A percentile compares a stretch with the other conserved stretches of the same genome.
phyloP scores from a whole-genome alignment of 1,140 invertebrate genomes.

The Galendromus occidentalis region DNA sequence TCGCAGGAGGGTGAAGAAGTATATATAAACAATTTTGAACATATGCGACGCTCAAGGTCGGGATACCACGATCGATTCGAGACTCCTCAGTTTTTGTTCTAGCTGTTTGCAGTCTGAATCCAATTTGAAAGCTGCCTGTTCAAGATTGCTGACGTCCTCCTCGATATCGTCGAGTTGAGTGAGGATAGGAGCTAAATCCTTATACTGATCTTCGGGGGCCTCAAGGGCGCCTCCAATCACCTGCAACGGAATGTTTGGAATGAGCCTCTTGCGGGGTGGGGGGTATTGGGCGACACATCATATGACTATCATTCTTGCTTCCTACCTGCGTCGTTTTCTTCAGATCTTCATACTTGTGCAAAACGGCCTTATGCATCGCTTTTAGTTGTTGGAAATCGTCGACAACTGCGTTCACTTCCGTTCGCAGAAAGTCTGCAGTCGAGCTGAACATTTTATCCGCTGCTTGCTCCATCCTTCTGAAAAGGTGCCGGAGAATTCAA shows the following conservation, averaged over 20 bases:
- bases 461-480: not conserved
- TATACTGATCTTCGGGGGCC: constrained; percentile 29
- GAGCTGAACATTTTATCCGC: constrained; percentile 4
- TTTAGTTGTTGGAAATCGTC: constrained; percentile 29
- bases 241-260: too few relatives aligned
- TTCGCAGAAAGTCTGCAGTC: not conserved
- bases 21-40: too few relatives aligned
- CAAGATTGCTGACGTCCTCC: constrained; percentile 26
- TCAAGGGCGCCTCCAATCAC: constrained; percentile 24
- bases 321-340: constrained; percentile 20
- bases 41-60: too few relatives aligned
- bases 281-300: too few relatives aligned
- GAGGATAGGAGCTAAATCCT: constrained; percentile 26
- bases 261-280: too few relatives aligned
- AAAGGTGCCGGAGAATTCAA: too few relatives aligned
- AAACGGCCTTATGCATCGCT: constrained; percentile 27
- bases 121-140: constrained; percentile 29
- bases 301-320: too few relatives aligned
- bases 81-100: not conserved
- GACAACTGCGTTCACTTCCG: constrained; percentile 16
- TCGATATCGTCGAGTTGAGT: constrained; percentile 29
- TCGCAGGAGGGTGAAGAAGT: too few relatives aligned
- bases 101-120: constrained; percentile 27
- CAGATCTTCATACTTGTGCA: constrained; percentile 29
- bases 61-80: too few relatives aligned